These are phyloP conservation scores for Cladopsammia gracilis DNA, from an alignment of 64 coral and sea anemone genomes.

Conservation along the genomic window DNA sequence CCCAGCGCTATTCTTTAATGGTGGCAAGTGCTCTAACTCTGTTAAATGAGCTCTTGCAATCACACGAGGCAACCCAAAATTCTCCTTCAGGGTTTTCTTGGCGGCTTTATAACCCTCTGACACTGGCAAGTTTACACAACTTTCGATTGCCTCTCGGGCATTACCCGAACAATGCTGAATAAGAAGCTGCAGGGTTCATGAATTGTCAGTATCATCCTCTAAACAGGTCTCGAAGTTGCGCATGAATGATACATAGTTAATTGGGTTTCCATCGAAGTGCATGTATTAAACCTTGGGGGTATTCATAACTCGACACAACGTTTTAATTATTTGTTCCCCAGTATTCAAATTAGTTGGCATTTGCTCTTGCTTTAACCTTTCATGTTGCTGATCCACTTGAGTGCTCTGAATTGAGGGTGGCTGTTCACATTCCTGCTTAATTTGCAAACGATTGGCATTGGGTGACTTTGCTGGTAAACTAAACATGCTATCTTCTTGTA, in stretches of 20 bases:
- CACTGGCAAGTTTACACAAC: constrained; percentile 76
- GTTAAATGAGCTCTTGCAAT: constrained; percentile 60
- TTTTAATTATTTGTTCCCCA: constrained; percentile 41
- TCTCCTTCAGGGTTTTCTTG: constrained; percentile 65
- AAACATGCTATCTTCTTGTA: neutral
- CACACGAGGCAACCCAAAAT: constrained; percentile 66
- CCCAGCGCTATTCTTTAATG: constrained; percentile 39
- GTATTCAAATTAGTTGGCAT: constrained; percentile 7
- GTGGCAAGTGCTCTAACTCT: constrained; percentile 39
- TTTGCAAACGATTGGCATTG: too few relatives aligned
- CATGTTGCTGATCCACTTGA: neutral
- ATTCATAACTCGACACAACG: constrained; percentile 42
- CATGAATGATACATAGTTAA: constrained; percentile 53
- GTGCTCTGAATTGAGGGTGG: neutral
- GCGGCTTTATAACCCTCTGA: constrained; percentile 58
- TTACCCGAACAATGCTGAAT: constrained; percentile 75
- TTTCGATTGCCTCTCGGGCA: constrained; percentile 70
- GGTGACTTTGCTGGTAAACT: too few relatives aligned
- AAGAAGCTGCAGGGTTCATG: constrained; percentile 69
- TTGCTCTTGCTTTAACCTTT: too few relatives aligned
- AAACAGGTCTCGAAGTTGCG: constrained; percentile 72
- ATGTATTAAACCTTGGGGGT: constrained; percentile 70
- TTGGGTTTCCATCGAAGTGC: constrained; percentile 64
- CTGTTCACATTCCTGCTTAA: neutral
- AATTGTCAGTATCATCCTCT: constrained; percentile 28